A percentile compares a stretch with the other conserved stretches of the same genome.
phyloP scores from a whole-genome alignment of 1,140 invertebrate genomes.

The Drosophila kikkawai region DNA sequence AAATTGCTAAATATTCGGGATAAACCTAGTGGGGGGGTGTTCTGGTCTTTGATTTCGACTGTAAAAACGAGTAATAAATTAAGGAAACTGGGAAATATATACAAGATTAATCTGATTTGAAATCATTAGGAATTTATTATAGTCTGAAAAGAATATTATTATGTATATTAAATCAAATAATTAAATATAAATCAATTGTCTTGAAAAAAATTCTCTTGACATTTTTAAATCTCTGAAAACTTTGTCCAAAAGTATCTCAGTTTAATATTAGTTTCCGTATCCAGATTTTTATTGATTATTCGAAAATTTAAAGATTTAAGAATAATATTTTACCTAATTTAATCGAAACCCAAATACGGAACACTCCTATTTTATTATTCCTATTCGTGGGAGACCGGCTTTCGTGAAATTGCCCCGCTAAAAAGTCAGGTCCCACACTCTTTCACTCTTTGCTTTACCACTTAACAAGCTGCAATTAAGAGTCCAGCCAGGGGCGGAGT shows the following conservation, averaged over 20 bases:
- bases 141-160: too few relatives aligned
- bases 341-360: background rate
- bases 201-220: background rate
- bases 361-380: background rate
- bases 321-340: background rate
- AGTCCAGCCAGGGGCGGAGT: constrained; percentile 28
- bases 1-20: background rate
- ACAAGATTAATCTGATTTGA: background rate
- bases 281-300: too few relatives aligned
- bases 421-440: constrained; percentile 20
- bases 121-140: background rate
- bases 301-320: background rate
- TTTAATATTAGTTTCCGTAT: too few relatives aligned
- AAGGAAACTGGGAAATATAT: background rate
- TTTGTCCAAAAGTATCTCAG: too few relatives aligned
- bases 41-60: background rate
- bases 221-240: background rate
- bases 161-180: too few relatives aligned
- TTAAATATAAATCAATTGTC: too few relatives aligned
- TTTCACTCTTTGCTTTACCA: constrained; percentile 40
- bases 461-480: constrained; percentile 45
- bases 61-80: too few relatives aligned
- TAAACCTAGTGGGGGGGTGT: background rate
- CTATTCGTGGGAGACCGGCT: constrained; percentile 30
- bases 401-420: constrained; percentile 26